Evolutionary conservation across 2,797 vertebrate genomes (phyloP).

Genomic region (Catharus ustulatus): DNA sequence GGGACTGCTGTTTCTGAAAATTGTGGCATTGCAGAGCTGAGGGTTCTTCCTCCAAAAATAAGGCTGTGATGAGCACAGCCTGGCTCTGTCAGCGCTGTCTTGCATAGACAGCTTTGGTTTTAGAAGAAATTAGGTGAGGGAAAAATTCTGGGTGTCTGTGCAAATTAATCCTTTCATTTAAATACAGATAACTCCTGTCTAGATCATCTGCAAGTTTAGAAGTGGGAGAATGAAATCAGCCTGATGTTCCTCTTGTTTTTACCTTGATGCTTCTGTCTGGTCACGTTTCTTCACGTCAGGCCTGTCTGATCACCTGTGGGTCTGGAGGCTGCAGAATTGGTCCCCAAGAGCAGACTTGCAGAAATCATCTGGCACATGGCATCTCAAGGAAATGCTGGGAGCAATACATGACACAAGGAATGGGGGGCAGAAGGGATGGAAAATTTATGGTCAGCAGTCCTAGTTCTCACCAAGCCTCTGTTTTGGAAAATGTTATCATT

Average conservation of each 20-base stretch:
- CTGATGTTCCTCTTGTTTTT: neutral
- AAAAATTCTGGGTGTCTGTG: neutral
- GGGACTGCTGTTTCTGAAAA: neutral
- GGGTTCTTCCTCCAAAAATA: neutral
- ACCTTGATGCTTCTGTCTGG: rapidly evolving
- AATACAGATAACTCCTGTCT: neutral
- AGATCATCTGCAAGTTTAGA: neutral
- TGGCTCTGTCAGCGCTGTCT: neutral
- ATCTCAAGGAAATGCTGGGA: neutral
- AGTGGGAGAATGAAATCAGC: neutral
- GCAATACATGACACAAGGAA: neutral
- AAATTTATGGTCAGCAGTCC: neutral
- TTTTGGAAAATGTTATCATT: conserved; percentile 13
- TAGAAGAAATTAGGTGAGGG: neutral
- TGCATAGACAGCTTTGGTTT: neutral
- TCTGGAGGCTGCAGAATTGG: neutral
- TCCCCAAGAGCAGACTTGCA: neutral
- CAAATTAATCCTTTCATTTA: neutral
- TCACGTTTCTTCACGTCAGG: rapidly evolving
- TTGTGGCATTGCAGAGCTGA: neutral
- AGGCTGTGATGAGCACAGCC: neutral
- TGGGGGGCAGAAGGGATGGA: neutral
- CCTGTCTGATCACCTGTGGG: neutral
- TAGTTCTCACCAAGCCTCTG: conserved; percentile 4
- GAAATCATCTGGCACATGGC: neutral